Conservation (phyloP, 1,140 invertebrate genomes). For the Drosophila ananassae region DNA sequence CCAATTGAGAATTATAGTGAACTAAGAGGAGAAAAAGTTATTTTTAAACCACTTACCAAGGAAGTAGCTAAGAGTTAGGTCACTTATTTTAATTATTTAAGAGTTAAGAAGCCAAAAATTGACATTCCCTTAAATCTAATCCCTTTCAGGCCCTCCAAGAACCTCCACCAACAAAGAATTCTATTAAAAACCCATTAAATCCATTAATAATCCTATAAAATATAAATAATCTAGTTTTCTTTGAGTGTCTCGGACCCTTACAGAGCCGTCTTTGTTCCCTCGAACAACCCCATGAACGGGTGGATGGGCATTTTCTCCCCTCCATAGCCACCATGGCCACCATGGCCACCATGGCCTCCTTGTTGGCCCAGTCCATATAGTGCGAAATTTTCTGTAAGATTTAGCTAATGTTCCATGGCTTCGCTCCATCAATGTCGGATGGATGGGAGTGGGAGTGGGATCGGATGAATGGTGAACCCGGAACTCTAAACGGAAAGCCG, state of each 20-base stretch:
- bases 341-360: not conserved
- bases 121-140: no score
- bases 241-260: constrained; percentile 3
- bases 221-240: not conserved
- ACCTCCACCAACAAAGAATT: no score
- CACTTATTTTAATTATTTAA: no score
- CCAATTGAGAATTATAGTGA: not conserved
- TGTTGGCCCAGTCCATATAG: constrained; percentile 2
- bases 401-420: constrained; percentile 69
- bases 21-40: not conserved
- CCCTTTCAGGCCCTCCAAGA: no score
- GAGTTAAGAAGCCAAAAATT: no score
- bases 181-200: no score
- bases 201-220: no score
- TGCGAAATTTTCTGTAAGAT: constrained; percentile 65
- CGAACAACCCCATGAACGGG: constrained; percentile 21
- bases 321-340: not conserved
- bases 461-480: constrained; percentile 15
- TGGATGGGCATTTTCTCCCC: not conserved
- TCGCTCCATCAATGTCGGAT: constrained; percentile 68
- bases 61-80: no score
- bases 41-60: no score
- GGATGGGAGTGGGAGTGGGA: not conserved
- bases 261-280: not conserved
- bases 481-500: constrained; percentile 27